phyloP scores from a whole-genome alignment of 2,797 vertebrate species.

The Psittacula derbiana region DNA sequence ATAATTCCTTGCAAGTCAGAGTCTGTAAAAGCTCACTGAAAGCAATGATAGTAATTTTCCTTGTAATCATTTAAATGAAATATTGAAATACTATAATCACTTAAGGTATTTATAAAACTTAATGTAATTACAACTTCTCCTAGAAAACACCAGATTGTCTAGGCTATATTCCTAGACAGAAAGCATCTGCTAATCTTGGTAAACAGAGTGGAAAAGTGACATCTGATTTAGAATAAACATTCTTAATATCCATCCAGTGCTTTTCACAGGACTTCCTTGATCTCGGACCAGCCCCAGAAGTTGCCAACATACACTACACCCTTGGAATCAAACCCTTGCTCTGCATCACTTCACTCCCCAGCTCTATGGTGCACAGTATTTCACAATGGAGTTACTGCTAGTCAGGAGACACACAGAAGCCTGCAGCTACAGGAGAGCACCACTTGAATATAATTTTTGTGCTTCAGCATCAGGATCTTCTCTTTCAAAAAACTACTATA shows the following conservation, averaged over 20 bases:
- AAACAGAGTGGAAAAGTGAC: conserved; percentile 21
- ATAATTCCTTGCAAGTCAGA: not conserved
- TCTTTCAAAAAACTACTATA: not conserved
- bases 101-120: conserved; percentile 24
- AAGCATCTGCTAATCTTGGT: conserved; percentile 41
- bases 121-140: conserved; percentile 8
- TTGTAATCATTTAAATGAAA: not conserved
- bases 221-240: not conserved
- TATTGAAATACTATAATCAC: not conserved
- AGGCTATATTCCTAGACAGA: conserved; percentile 41
- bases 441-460: not conserved
- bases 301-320: not conserved
- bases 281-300: not conserved
- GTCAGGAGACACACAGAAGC: not conserved
- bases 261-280: not conserved
- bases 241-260: not conserved
- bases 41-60: not conserved
- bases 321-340: not conserved
- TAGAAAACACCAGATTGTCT: conserved; percentile 45
- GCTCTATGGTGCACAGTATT: not conserved
- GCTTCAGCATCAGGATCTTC: not conserved
- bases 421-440: not conserved
- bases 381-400: not conserved
- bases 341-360: not conserved
- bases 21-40: not conserved